Percentiles rank a stretch among this genome's conserved stretches.
Evolutionary conservation across 2,797 vertebrate genomes (phyloP).

Genomic region (Rhinella marina): DNA sequence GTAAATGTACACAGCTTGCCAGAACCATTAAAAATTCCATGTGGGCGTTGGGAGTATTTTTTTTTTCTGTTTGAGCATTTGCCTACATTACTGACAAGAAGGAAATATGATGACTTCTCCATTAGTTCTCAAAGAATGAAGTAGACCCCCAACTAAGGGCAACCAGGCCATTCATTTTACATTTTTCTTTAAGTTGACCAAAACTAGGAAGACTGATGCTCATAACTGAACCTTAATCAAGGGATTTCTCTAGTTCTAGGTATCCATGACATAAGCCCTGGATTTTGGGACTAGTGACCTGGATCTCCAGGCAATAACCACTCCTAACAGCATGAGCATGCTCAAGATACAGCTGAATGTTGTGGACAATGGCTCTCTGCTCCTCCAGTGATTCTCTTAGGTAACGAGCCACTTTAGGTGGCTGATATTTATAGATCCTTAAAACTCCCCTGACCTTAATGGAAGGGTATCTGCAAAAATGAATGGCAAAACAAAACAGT

Average conservation of each 20-base stretch:
- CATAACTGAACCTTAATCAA: background rate
- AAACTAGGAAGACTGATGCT: background rate
- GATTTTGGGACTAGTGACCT: too few relatives aligned
- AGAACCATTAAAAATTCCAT: slow-evolving; percentile 38
- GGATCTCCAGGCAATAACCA: too few relatives aligned
- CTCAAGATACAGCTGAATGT: too few relatives aligned
- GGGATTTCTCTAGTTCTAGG: too few relatives aligned
- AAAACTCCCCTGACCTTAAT: background rate
- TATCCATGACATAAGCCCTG: too few relatives aligned
- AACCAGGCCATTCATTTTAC: background rate
- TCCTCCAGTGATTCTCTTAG: too few relatives aligned
- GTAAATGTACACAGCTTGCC: slow-evolving; percentile 58
- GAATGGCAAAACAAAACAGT: background rate
- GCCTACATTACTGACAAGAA: background rate
- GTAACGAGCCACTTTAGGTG: too few relatives aligned
- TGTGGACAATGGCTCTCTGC: too few relatives aligned
- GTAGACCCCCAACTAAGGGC: slow-evolving; percentile 14
- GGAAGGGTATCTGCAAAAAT: background rate
- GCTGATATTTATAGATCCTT: too few relatives aligned
- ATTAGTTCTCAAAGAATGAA: background rate
- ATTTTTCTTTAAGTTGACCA: background rate
- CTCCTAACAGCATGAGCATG: too few relatives aligned
- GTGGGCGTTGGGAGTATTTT: slow-evolving; percentile 49
- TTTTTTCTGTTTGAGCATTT: slow-evolving; percentile 12
- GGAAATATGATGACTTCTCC: slow-evolving; percentile 13